A percentile compares a stretch with the other conserved stretches of the same genome.
phyloP scores from a whole-genome alignment of 2,888 invertebrate genomes.

The Xanthia icteritia region DNA sequence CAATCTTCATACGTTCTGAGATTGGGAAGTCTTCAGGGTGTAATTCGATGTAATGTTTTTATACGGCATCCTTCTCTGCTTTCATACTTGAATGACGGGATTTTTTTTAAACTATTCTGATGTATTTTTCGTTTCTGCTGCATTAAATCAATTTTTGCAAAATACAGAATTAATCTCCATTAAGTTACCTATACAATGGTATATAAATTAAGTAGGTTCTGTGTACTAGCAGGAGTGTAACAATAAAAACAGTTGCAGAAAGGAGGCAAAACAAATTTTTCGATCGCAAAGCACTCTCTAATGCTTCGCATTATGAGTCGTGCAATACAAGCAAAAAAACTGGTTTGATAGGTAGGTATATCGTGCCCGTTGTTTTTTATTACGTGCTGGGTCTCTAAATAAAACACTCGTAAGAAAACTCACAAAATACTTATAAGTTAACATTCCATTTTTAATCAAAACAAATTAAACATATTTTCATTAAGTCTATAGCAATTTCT shows the following conservation, averaged over 20 bases:
- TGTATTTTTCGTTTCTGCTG: no score
- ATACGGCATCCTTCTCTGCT: constrained; percentile 93
- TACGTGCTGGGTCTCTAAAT: neutral
- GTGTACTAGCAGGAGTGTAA: no score
- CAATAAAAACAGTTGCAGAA: no score
- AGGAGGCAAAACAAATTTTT: no score
- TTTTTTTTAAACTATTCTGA: no score
- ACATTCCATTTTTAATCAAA: constrained; percentile 11
- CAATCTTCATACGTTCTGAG: constrained; percentile 92
- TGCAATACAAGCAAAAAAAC: neutral
- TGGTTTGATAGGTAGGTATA: neutral
- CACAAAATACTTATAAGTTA: neutral
- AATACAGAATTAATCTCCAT: no score
- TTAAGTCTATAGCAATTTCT: neutral
- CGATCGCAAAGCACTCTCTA: no score
- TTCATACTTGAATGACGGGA: no score
- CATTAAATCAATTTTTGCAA: no score
- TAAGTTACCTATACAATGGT: no score
- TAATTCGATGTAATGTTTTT: constrained; percentile 93
- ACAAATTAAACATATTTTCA: neutral
- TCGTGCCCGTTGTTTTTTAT: neutral
- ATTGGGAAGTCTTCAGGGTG: constrained; percentile 94
- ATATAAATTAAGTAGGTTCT: no score
- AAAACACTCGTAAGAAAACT: neutral
- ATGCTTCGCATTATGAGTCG: no score